These are phyloP conservation scores for Helostoma temminkii DNA, from an alignment of 2,797 vertebrate genomes.

Conservation along the genomic window DNA sequence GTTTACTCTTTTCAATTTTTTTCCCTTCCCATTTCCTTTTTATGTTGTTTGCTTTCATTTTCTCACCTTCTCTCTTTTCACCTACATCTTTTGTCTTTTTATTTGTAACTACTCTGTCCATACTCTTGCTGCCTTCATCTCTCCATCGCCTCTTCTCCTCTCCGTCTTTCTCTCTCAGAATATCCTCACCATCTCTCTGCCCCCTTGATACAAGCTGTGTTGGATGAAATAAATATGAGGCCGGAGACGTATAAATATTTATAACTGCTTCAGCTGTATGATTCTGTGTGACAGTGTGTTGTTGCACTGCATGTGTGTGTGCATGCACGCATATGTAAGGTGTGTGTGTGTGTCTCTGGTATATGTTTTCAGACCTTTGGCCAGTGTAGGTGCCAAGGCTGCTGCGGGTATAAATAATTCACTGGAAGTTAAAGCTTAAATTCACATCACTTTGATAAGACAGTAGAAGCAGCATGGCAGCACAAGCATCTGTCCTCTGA, in stretches of 20 bases:
- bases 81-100: background rate
- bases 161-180: slow-evolving; percentile 48
- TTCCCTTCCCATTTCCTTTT: background rate
- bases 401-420: slow-evolving; percentile 76
- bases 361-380: slow-evolving; percentile 59
- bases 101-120: slow-evolving; percentile 20
- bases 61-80: slow-evolving; percentile 7
- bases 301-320: slow-evolving; percentile 26
- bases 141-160: slow-evolving; percentile 29
- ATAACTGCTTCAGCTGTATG: slow-evolving; percentile 73
- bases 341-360: background rate
- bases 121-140: slow-evolving; percentile 32
- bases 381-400: slow-evolving; percentile 57
- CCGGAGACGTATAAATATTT: slow-evolving; percentile 79
- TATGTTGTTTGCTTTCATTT: too few species aligned
- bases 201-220: slow-evolving; percentile 72
- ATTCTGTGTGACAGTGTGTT: slow-evolving; percentile 58
- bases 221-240: slow-evolving; percentile 84
- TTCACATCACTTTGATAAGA: slow-evolving; percentile 72
- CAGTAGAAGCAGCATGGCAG: slow-evolving; percentile 45
- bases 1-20: background rate
- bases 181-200: slow-evolving; percentile 64
- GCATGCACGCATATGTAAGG: background rate
- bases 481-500: slow-evolving; percentile 17
- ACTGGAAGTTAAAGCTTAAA: slow-evolving; percentile 72